phyloP scores from a whole-genome alignment of 2,797 vertebrate genomes.

The Miichthys miiuy region DNA sequence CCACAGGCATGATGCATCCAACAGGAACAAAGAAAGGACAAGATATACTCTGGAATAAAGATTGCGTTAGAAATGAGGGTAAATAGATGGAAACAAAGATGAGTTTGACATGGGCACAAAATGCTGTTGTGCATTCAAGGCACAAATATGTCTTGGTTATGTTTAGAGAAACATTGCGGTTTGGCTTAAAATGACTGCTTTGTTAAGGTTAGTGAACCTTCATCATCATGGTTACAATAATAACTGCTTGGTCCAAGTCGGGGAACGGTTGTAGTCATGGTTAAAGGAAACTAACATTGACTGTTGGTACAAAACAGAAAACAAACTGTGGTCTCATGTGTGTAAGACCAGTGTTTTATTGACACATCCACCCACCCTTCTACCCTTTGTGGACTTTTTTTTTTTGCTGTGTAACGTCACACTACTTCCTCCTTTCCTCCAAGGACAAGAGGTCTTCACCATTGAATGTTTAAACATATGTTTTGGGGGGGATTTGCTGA shows the following conservation, averaged over 20 bases:
- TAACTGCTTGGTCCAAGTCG: not conserved
- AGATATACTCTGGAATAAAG: conserved; percentile 22
- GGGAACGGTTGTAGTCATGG: not conserved
- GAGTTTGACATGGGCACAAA: not conserved
- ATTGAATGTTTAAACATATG: not conserved
- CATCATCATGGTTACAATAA: not conserved
- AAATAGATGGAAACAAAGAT: conserved; percentile 16
- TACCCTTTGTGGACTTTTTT: not conserved
- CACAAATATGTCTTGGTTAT: not conserved
- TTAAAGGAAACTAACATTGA: not conserved
- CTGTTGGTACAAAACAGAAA: not conserved
- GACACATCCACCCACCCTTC: not conserved
- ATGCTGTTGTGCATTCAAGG: not conserved
- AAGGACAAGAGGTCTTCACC: not conserved
- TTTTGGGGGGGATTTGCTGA: not conserved
- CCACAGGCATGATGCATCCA: conserved; percentile 42
- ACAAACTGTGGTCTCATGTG: not conserved
- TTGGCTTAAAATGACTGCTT: not conserved
- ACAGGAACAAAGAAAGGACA: conserved; percentile 33
- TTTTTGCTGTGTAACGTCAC: not conserved
- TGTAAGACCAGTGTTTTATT: not conserved
- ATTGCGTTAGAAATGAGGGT: conserved; percentile 36
- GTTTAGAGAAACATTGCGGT: not conserved
- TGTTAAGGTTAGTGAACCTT: not conserved
- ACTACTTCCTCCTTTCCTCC: not conserved